Conservation (phyloP, 2,113 vertebrate genomes). For the Myotis yumanensis region DNA sequence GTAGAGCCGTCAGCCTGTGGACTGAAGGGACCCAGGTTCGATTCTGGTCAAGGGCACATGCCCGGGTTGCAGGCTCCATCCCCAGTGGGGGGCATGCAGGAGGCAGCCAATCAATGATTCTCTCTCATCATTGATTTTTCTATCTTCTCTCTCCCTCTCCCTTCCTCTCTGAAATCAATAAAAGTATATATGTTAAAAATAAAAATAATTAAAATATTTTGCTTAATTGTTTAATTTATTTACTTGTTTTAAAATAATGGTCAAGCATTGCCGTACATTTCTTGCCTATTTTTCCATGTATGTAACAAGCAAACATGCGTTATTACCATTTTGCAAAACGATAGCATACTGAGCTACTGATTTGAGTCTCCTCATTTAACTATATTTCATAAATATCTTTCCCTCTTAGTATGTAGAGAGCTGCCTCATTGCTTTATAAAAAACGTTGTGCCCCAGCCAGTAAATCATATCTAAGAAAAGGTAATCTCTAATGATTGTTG, state of each 20-base stretch:
- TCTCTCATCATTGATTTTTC: too few species aligned
- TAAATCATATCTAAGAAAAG: background rate
- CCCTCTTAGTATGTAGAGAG: background rate
- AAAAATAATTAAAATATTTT: background rate
- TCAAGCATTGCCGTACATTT: background rate
- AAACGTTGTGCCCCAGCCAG: too few species aligned
- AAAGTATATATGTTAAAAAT: too few species aligned
- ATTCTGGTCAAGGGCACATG: too few species aligned
- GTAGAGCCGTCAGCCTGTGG: too few species aligned
- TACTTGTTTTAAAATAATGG: background rate
- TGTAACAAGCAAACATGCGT: background rate
- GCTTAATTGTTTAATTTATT: background rate
- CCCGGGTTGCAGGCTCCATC: too few species aligned
- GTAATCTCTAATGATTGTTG: background rate
- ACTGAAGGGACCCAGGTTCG: too few species aligned
- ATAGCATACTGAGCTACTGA: background rate
- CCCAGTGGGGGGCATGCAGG: too few species aligned
- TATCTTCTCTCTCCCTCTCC: too few species aligned
- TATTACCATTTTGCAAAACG: background rate
- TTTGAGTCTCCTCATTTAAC: background rate
- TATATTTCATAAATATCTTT: background rate
- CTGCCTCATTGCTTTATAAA: background rate
- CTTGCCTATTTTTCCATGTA: background rate
- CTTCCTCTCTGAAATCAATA: too few species aligned
- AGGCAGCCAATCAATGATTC: too few species aligned